These are phyloP conservation scores for Semicossyphus pulcher DNA, from an alignment of 2,113 vertebrate species.

Conservation along the genomic window DNA sequence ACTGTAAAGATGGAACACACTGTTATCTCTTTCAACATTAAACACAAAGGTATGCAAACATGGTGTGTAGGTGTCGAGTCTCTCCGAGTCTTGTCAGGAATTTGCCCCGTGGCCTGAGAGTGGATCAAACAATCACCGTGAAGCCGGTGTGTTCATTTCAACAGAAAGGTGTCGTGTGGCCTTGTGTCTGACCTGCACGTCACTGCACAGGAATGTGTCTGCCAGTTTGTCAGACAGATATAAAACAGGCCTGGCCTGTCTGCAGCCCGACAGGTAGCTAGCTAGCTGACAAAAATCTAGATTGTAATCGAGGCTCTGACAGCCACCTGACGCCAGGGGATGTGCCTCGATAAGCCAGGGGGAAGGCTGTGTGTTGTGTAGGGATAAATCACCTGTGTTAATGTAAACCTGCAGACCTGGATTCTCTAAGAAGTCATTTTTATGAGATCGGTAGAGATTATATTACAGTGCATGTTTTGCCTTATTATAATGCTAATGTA, in stretches of 20 bases:
- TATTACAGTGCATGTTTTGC: too few species aligned
- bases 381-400: conserved; percentile 7
- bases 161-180: not conserved
- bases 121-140: conserved; percentile 8
- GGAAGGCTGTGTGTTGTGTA: conserved; percentile 28
- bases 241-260: conserved; percentile 2
- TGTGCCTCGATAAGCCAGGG: conserved; percentile 30
- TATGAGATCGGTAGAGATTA: too few species aligned
- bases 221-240: conserved; percentile 28
- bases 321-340: conserved; percentile 40
- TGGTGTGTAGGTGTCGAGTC: not conserved
- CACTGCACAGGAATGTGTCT: conserved; percentile 49
- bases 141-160: conserved; percentile 10
- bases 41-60: not conserved
- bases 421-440: not conserved
- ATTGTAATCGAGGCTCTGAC: conserved; percentile 36
- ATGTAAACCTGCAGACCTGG: not conserved
- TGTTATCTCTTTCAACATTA: not conserved
- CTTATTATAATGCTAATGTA: too few species aligned
- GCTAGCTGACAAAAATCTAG: conserved; percentile 45
- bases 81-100: conserved; percentile 7
- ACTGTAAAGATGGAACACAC: not conserved
- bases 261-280: conserved; percentile 38
- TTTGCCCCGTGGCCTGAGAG: conserved; percentile 23
- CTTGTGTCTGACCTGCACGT: conserved; percentile 39